These are phyloP conservation scores for Alloscopus bannaensis DNA, from an alignment of 2,888 invertebrate genomes.

Conservation along the genomic window DNA sequence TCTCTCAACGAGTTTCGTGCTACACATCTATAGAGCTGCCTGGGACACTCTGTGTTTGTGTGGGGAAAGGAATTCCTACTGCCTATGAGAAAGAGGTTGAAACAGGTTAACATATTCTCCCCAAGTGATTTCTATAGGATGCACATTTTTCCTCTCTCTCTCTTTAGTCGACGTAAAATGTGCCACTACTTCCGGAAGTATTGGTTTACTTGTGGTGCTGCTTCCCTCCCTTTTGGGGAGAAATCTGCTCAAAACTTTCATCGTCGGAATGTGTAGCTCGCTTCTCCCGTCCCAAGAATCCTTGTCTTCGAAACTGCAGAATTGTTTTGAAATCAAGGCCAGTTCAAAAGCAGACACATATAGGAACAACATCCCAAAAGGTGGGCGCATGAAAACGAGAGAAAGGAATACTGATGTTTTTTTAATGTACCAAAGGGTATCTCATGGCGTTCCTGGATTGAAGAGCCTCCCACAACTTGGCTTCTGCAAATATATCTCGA, in stretches of 20 bases:
- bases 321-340: background rate
- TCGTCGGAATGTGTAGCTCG: conserved; percentile 44
- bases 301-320: conserved; percentile 58
- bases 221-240: conserved; percentile 8
- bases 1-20: background rate
- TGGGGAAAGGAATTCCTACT: too few relatives aligned
- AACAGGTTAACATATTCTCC: conserved; percentile 56
- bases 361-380: too few relatives aligned
- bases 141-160: conserved; percentile 21
- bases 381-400: too few relatives aligned
- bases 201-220: conserved; percentile 28
- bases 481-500: conserved; percentile 87
- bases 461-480: conserved; percentile 86
- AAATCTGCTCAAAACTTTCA: conserved; percentile 17
- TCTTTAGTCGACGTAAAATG: too few relatives aligned
- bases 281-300: conserved; percentile 69
- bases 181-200: conserved; percentile 29
- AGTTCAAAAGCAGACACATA: too few relatives aligned
- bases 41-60: too few relatives aligned
- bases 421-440: conserved; percentile 50
- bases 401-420: too few relatives aligned
- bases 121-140: conserved; percentile 33
- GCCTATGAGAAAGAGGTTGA: conserved; percentile 29
- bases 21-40: background rate
- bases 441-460: conserved; percentile 77